Percentiles rank a stretch among this genome's conserved stretches.
These are phyloP conservation scores for Operophtera brumata DNA, from an alignment of 2,888 invertebrate species.

Conservation along the genomic window DNA sequence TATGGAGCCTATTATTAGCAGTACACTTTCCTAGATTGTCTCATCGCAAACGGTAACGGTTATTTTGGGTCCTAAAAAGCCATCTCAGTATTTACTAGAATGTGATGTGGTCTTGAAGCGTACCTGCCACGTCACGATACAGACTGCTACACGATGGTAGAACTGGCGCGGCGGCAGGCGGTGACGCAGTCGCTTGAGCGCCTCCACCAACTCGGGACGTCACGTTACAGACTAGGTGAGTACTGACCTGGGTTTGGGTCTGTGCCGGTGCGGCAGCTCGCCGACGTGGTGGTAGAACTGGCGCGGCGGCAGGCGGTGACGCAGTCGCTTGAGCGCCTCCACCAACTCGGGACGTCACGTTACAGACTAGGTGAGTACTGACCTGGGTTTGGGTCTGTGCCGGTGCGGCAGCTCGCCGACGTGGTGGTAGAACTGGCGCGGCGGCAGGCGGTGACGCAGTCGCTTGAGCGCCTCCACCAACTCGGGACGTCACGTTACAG, in stretches of 20 bases:
- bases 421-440: constrained; percentile 72
- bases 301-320: constrained; percentile 71
- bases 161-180: constrained; percentile 74
- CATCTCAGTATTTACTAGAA: no score
- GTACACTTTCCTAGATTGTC: no score
- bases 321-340: constrained; percentile 60
- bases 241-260: constrained; percentile 58
- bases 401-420: constrained; percentile 65
- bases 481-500: constrained; percentile 28
- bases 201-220: constrained; percentile 50
- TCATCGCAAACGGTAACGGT: no score
- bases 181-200: constrained; percentile 66
- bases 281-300: constrained; percentile 75
- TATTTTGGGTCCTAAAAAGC: no score
- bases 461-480: constrained; percentile 60
- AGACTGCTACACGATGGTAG: constrained; percentile 72
- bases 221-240: no score
- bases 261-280: constrained; percentile 59
- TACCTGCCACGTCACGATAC: no score
- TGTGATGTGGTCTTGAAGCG: no score
- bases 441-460: constrained; percentile 74
- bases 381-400: constrained; percentile 62
- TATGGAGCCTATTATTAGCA: no score
- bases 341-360: constrained; percentile 44
- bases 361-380: background rate